A percentile compares a stretch with the other conserved stretches of the same genome.
phyloP scores from a whole-genome alignment of 1,140 invertebrate species.

The Babylonia areolata region DNA sequence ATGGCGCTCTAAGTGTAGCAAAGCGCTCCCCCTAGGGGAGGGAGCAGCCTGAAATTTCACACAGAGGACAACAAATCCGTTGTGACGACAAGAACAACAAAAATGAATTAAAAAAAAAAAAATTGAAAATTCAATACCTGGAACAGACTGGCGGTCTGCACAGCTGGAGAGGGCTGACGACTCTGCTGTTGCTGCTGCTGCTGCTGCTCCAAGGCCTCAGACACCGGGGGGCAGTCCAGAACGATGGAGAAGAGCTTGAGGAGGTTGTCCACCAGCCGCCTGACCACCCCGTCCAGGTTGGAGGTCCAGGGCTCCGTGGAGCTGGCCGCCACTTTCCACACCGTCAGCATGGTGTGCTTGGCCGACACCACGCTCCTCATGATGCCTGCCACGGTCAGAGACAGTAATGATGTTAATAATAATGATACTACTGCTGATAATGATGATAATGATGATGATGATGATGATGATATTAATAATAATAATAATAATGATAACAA shows the following conservation, averaged over 20 bases:
- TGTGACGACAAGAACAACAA: no score
- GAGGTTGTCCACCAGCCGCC: conserved; percentile 62
- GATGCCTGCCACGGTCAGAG: conserved; percentile 1
- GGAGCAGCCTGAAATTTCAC: no score
- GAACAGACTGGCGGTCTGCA: conserved; percentile 64
- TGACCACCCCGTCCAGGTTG: conserved; percentile 63
- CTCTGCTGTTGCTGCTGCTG: no score
- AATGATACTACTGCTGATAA: no score
- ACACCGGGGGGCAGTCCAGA: conserved; percentile 61
- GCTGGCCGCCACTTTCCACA: conserved; percentile 70
- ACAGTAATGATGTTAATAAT: not conserved
- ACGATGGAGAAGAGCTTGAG: conserved; percentile 66
- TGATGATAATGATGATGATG: not conserved
- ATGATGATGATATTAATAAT: not conserved
- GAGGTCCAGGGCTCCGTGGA: conserved; percentile 65
- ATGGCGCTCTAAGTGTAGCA: no score
- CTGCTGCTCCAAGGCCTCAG: conserved; percentile 44
- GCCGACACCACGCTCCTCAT: conserved; percentile 56
- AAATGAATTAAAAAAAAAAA: no score
- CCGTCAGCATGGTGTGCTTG: conserved; percentile 55
- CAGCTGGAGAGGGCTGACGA: conserved; percentile 44
- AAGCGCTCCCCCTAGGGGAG: no score
- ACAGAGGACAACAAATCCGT: no score
- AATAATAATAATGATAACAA: not conserved
- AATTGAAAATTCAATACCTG: no score